Conservation (phyloP, 2,888 invertebrate species). For the Meghimatium bilineatum region DNA sequence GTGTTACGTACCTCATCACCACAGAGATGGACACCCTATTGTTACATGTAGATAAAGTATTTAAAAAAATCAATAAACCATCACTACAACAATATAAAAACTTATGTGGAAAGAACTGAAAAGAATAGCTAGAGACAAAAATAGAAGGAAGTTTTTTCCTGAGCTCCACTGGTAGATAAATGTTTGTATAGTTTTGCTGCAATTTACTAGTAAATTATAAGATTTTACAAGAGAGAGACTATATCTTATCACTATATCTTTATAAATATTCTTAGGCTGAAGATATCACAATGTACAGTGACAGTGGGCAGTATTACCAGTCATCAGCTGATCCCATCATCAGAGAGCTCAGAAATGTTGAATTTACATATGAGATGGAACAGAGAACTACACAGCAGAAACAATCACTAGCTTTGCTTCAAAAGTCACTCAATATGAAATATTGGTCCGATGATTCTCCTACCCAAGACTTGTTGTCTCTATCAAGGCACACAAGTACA, state of each 20-base stretch:
- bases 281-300: neutral
- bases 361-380: slow-evolving; percentile 29
- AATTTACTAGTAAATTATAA: too few relatives aligned
- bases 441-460: slow-evolving; percentile 53
- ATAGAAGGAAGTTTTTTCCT: too few relatives aligned
- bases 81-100: too few relatives aligned
- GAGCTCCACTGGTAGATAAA: too few relatives aligned
- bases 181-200: too few relatives aligned
- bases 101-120: too few relatives aligned
- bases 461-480: neutral
- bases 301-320: neutral
- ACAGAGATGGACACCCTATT: too few relatives aligned
- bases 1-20: too few relatives aligned
- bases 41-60: too few relatives aligned
- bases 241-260: neutral
- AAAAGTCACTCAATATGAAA: slow-evolving; percentile 66
- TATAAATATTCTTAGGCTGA: neutral
- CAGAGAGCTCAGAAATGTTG: slow-evolving; percentile 18
- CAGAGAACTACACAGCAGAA: slow-evolving; percentile 57
- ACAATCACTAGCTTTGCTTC: slow-evolving; percentile 62
- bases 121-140: too few relatives aligned
- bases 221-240: neutral
- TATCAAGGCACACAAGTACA: slow-evolving; percentile 12
- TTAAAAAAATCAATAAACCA: too few relatives aligned
- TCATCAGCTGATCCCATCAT: slow-evolving; percentile 3